phyloP scores from a whole-genome alignment of 1,140 invertebrate species.

The Aphelenchoides fujianensis region DNA sequence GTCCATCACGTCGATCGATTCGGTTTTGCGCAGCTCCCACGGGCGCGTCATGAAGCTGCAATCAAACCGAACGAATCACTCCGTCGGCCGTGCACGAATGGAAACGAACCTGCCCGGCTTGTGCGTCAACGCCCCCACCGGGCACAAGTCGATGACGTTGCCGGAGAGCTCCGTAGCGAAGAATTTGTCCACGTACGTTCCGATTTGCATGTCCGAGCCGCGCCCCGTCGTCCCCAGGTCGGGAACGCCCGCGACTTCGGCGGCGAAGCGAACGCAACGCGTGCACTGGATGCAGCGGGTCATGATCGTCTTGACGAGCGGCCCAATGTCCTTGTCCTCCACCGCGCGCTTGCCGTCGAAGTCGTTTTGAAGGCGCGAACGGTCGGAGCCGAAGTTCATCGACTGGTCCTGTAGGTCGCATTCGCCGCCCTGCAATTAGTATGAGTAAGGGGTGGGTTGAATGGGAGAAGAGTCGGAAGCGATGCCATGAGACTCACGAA shows the following conservation, averaged over 20 bases:
- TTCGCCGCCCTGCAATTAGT: conserved; percentile 99
- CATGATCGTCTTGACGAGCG: conserved; percentile 98
- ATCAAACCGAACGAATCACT: conserved; percentile 21
- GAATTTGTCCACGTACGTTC: conserved; percentile 97
- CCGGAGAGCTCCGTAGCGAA: conserved; percentile 94
- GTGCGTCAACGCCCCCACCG: conserved; percentile 93
- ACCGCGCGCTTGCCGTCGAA: conserved; percentile 93
- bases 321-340: conserved; percentile 98
- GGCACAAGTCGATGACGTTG: conserved; percentile 97
- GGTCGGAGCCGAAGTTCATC: conserved; percentile 97
- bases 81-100: too few relatives aligned
- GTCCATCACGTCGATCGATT: conserved; percentile 89
- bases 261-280: conserved; percentile 79
- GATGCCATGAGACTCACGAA: too few relatives aligned
- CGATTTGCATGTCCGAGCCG: conserved; percentile 71
- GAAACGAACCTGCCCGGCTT: conserved; percentile 79
- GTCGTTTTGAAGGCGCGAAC: conserved; percentile 85
- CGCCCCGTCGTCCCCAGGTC: conserved; percentile 74
- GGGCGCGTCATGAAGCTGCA: conserved; percentile 64
- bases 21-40: conserved; percentile 75
- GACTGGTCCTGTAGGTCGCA: conserved; percentile 76
- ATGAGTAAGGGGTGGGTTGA: too few relatives aligned
- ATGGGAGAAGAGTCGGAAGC: too few relatives aligned
- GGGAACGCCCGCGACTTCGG: conserved; percentile 82
- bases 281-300: conserved; percentile 99